Base-by-base conservation (phyloP, 2,113 vertebrate genomes). In the Erinaceus europaeus region DNA sequence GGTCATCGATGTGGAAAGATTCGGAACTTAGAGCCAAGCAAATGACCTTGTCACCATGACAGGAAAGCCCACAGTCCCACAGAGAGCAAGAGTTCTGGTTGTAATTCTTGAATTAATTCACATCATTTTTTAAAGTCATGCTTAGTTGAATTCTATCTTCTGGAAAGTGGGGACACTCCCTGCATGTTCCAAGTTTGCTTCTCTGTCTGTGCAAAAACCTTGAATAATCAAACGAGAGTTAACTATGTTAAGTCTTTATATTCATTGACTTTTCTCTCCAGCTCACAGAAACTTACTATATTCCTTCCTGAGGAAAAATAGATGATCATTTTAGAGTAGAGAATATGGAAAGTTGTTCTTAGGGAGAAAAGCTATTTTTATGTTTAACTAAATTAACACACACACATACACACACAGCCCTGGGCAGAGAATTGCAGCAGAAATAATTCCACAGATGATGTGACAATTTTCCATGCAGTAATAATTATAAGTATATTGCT, bases 331-430 rank as follows among this genome's bases (percentile, higher is more conserved):
- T 91, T 89, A 81, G 36, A 80, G 46, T 29, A 79, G 53, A 89
- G 32, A 89, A 77, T 32, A 68, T 53, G 32, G 36, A 84, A 91
- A 93, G 20, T 55, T 92, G 48, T 67, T 92, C 67, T 78, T 65
- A 90, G 8, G 65, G 13, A 59, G 69, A 91, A 57, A 57, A 84
- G 77, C 46, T 69, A 53, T 80, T 93, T 95, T 86, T 65, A 59
- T 86, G 34, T 88, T 55, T 82, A 59, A 59, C 32, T 86, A 88
- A 92, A 92, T 91, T 84, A 89, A 78, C 42, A 62, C 79, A 91
- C n/a, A 86, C 76, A 92, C 90, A 81, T 86, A 78, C 42, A 62
- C 79, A 91, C n/a, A 86, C 76, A 1, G 46, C 80, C 69, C 7
- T 78, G 46, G 59, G 93, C 71, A 86, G 88, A 76, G 69, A 57